Base-by-base conservation (phyloP, 53 echinoderm and acorn worm species). In the Echinometra lucunter region DNA sequence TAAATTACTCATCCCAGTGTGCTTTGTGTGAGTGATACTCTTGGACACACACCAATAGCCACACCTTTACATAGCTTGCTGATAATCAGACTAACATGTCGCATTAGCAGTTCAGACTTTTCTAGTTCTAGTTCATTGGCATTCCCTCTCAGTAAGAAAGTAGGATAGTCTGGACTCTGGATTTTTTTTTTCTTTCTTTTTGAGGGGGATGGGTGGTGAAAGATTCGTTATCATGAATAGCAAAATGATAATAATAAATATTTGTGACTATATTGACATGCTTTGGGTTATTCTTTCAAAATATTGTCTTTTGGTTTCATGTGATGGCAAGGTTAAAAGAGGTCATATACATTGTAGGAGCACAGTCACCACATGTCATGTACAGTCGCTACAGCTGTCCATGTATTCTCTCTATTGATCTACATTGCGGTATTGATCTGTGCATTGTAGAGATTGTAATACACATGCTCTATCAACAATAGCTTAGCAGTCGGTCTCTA, bases 11-110 rank as follows among this genome's bases (percentile, higher is more conserved):
- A 85, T 85, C 45, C 12, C 23, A n/a, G 47, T 85, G 49, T 47
- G 47, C 49, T 47, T 85, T 85, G 85, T 85, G 6, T 28, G 27
- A 85, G 28, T 85, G 49, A 85, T 85, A 49, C 28, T 85, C 85
- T 85, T 85, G 85, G 85, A 49, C 85, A 85, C 85, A 85, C 85
- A 85, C n/a, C 85, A 85, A 85, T 28, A 49, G 49, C 85, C 85
- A 85, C 85, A 85, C 85, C 85, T 85, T 28, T 78, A 63, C n/a
- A 47, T 27, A 63, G 27, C 69, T 69, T 4, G 6, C 78, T 78
- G 78, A 12, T 63, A 4, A 56, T 56, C 56, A 56, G 7, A n/a
- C n/a, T n/a, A n/a, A n/a, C n/a, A 9, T 16, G 35, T 72, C 12
- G 15, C 10, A 2, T 72, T 35, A 78, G 42, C 19, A 38, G 38